Evolutionary conservation across 2,888 invertebrate genomes (phyloP), one percentile per base, ranked within the genome.

Genomic region (Hipparchia semele): DNA sequence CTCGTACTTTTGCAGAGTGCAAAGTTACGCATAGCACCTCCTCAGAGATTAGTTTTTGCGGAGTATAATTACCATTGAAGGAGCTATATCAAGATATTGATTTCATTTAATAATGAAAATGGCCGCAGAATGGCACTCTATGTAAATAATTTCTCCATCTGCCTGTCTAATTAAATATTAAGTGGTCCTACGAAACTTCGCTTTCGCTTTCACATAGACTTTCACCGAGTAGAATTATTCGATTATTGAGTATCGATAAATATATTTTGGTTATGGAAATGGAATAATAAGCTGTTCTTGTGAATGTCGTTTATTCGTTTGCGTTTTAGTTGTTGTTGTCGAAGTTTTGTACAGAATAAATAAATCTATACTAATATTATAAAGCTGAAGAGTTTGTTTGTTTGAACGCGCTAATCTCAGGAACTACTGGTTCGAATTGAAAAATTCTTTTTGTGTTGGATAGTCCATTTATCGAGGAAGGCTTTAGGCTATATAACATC

Each of bases 91-190:
- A 46, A 71, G 59, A 60, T 73, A 71, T 73, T 13, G 68, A 71
- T 73, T 73, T 64, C 60, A 54, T 68, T 73, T 59, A 65, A 71
- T 68, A 71, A 73, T 71, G 64, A 23, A 61, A 70, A 64, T 71
- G 73, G 62, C 60, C 53, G 53, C 46, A 23, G 51, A 67, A 68
- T 46, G 68, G 58, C 64, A 71, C 59, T 73, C 70, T 70, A 46
- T 71, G 51, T 65, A 70, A 70, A 73, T 68, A 68, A 73, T 68
- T 68, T 59, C 68, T 12, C n/a, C 53, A 39, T 58, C 58, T 23
- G 39, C 33, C 59, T 62, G 65, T 58, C 59, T 59, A 51, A 71
- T 66, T 59, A 59, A 59, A 71, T 59, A 51, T 66, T 68, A n/a
- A 68, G 60, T 39, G 59, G 51, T 10, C 33, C 49, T 60, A 53